Base-by-base conservation (phyloP, 2,888 invertebrate species). In the Carcina quercana region DNA sequence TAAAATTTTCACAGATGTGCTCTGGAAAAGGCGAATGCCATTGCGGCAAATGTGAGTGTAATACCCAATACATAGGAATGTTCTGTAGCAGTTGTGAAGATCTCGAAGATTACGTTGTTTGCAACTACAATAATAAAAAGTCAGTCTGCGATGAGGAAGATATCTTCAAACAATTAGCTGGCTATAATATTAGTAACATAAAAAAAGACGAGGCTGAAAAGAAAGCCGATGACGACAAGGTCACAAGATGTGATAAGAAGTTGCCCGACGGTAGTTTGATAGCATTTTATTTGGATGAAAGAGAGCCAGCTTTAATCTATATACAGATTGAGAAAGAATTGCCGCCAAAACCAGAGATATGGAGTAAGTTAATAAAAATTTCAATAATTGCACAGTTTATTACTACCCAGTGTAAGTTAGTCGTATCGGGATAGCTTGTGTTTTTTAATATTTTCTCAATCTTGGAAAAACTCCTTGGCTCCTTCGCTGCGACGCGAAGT, bases 31-130 rank as follows among this genome's bases (percentile, higher is more conserved):
- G 95, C 0, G 59, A 62, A 8, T 95, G 95, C 59, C 64, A 67
- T 5, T 95, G 95, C 63, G 92, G 93, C 5, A 65, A 61, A 31
- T 93, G 92, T 51, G 60, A 76, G 7, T 94, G 93, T 54, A 55
- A n/a, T n/a, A n/a, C n/a, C n/a, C n/a, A n/a, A n/a, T n/a, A n/a
- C n/a, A n/a, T n/a, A n/a, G n/a, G n/a, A n/a, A n/a, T n/a, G n/a
- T n/a, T n/a, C n/a, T n/a, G n/a, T n/a, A n/a, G n/a, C n/a, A n/a
- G 88, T 43, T 95, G 94, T 61, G 85, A 88, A 30, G 88, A 90
- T 40, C 84, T 92, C 35, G 86, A 87, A 47, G 83, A 86, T 15
- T 93, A 93, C 54, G 93, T 92, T 0, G 86, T 89, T 53, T 95
- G 94, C 27, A 59, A 60, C 22, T 53, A 53, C 32, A 32, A 45